Base-by-base conservation (phyloP, 2,113 vertebrate species). In the Propithecus coquereli region DNA sequence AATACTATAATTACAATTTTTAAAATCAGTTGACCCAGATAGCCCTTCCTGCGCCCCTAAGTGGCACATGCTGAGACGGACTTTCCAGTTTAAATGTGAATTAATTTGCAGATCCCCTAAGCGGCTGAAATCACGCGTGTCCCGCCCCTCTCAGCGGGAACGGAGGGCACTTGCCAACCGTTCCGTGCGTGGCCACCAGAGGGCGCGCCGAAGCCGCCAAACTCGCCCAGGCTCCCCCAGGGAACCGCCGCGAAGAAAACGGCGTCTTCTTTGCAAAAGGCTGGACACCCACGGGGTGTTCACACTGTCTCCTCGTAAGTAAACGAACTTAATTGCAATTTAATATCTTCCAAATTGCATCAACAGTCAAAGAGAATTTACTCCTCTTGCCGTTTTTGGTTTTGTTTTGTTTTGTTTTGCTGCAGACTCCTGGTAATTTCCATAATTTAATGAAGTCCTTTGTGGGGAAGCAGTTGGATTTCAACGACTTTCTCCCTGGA, bases 351-450 rank as follows among this genome's bases (percentile, higher is more conserved):
- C 82, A 96, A 98, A 92, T 91, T 1, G 4, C 89, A 89, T 92
- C 63, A 94, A 93, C 83, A 97, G 93, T 97, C 94, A 94, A 97
- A 96, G 68, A 95, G 68, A 96, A 97, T 97, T 98, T 90, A 86
- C 70, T 97, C 92, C 81, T 76, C 90, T 97, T 23, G 63, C 66
- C 96, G 61, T 63, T 87, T 96, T 22, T 57, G 7, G 2, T 47
- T 47, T 47, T 70, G 2, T 65, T 30, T 45, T 65, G 96, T 94
- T 65, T 32, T 45, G 61, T 96, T 94, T 97, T 96, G 80, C 63
- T 89, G 43, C 61, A 96, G 94, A 65, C 90, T 87, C 84, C 40
- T 37, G 37, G 70, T 96, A 95, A 97, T 96, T 73, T 95, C 50
- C 30, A 83, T 16, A n/a, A 87, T 94, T 97, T 94, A 95, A 97